These are phyloP conservation scores for Cotesia glomerata DNA, from an alignment of 1,140 invertebrate genomes.

Conservation along the genomic window DNA sequence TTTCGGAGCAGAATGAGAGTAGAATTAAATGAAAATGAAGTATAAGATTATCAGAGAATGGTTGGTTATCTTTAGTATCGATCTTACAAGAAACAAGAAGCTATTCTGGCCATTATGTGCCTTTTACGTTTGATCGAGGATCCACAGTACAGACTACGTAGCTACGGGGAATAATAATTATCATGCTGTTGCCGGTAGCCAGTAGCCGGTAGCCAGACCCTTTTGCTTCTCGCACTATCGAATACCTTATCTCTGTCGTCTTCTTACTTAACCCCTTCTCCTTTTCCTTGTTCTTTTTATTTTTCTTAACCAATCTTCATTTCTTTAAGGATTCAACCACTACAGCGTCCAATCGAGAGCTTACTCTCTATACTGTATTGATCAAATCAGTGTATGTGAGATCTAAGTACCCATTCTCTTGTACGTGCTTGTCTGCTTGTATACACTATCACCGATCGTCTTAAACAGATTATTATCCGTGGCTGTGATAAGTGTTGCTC, in stretches of 20 bases:
- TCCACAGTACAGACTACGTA: neutral
- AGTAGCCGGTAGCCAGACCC: neutral
- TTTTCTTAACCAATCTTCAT: too few relatives aligned
- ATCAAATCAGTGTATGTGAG: too few relatives aligned
- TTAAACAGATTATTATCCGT: conserved; percentile 24
- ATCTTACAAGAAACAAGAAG: conserved; percentile 6
- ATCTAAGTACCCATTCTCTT: neutral
- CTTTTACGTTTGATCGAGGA: conserved; percentile 26
- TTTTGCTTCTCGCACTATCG: conserved; percentile 8
- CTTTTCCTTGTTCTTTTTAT: too few relatives aligned
- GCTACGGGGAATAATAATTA: conserved; percentile 18
- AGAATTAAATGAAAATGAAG: neutral
- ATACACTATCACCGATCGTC: conserved; percentile 19
- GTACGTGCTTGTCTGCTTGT: neutral
- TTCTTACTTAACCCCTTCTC: neutral
- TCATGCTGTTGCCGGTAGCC: conserved; percentile 9
- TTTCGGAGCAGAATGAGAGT: neutral
- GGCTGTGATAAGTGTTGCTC: conserved; percentile 24
- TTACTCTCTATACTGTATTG: too few relatives aligned
- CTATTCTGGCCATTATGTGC: conserved; percentile 20
- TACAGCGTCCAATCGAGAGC: too few relatives aligned
- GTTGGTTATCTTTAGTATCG: conserved; percentile 14
- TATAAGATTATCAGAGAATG: neutral
- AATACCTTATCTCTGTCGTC: conserved; percentile 26
- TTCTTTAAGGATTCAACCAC: too few relatives aligned